These are phyloP conservation scores for Pelvicachromis taeniatus DNA, from an alignment of 2,113 vertebrate genomes.

Conservation along the genomic window DNA sequence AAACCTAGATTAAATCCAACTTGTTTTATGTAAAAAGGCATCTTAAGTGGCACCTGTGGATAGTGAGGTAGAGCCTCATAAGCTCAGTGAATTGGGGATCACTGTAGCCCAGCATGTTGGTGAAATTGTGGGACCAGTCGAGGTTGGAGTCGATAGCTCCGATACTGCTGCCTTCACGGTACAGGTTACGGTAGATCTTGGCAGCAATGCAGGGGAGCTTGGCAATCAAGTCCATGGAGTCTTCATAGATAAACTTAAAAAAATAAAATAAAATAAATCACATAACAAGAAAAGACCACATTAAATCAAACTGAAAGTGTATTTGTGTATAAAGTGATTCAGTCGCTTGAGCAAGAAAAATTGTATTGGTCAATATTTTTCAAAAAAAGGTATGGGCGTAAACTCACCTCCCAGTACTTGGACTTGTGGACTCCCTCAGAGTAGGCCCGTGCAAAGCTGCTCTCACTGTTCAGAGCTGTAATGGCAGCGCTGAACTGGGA, in stretches of 20 bases:
- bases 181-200: conserved; percentile 97
- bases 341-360: background rate
- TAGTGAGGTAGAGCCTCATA: conserved; percentile 97
- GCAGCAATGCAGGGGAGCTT: conserved; percentile 96
- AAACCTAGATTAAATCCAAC: background rate
- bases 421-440: conserved; percentile 87
- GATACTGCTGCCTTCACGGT: conserved; percentile 93
- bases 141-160: conserved; percentile 93
- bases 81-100: conserved; percentile 91
- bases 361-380: background rate
- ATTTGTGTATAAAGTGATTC: background rate
- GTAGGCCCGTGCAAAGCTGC: conserved; percentile 90
- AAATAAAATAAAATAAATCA: background rate
- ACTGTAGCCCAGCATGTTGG: conserved; percentile 95
- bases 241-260: conserved; percentile 87
- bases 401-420: conserved; percentile 95
- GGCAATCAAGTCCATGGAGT: conserved; percentile 96
- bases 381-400: background rate
- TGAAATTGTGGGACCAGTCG: conserved; percentile 98
- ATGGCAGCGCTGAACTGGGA: conserved; percentile 94
- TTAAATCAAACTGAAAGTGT: background rate
- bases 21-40: background rate
- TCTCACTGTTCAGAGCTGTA: conserved; percentile 97
- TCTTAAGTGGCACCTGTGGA: conserved; percentile 83
- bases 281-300: background rate